Conservation (phyloP, 2,888 invertebrate species). For the Heliconius ismenius region DNA sequence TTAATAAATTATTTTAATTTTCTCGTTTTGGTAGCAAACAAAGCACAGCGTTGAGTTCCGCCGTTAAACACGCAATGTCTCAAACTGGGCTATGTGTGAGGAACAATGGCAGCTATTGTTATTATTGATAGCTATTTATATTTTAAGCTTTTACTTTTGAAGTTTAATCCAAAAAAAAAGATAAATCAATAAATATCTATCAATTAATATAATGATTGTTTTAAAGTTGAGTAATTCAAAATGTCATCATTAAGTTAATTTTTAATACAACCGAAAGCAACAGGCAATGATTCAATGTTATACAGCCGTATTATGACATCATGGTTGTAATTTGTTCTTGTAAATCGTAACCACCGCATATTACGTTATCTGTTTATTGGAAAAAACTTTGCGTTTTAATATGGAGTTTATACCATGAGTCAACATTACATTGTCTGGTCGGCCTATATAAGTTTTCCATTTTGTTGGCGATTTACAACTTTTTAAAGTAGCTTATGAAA, state of each 20-base stretch:
- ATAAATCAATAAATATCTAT: not conserved
- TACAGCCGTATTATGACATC: slow-evolving; percentile 51
- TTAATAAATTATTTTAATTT: not conserved
- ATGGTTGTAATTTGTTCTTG: slow-evolving; percentile 9
- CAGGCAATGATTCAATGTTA: slow-evolving; percentile 49
- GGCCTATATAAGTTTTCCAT: slow-evolving; percentile 9
- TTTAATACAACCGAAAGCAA: slow-evolving; percentile 31
- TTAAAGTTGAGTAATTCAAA: slow-evolving; percentile 27
- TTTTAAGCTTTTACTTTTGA: too few species aligned
- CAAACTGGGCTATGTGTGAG: not conserved
- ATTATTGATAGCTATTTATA: too few species aligned
- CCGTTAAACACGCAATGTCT: not conserved
- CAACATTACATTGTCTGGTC: slow-evolving; percentile 9
- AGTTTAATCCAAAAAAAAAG: too few species aligned
- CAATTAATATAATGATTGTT: slow-evolving; percentile 23
- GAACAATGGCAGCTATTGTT: too few species aligned
- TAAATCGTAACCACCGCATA: not conserved
- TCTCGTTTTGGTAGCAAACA: not conserved
- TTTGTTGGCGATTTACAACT: not conserved
- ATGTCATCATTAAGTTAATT: slow-evolving; percentile 30
- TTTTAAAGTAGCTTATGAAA: not conserved
- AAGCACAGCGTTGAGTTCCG: not conserved
- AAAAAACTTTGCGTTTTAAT: slow-evolving; percentile 18
- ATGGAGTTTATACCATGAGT: not conserved
- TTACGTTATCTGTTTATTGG: slow-evolving; percentile 44